Conservation (phyloP, 1,140 invertebrate genomes). For the Drosophila suzukii region DNA sequence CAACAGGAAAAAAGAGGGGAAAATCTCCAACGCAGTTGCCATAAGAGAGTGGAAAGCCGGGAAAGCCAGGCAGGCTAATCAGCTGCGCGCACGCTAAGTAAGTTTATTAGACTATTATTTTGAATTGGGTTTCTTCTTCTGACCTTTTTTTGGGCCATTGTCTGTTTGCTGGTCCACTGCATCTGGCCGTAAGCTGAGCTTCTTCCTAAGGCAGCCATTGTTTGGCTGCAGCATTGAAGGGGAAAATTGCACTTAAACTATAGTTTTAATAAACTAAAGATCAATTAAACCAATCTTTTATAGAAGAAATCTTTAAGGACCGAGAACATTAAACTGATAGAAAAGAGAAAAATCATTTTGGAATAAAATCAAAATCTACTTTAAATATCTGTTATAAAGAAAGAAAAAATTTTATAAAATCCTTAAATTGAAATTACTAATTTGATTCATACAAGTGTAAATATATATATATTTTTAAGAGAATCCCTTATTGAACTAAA, state of each 20-base stretch:
- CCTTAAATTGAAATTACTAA: too few relatives aligned
- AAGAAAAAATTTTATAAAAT: too few relatives aligned
- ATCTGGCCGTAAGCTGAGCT: slow-evolving; percentile 27
- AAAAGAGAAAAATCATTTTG: too few relatives aligned
- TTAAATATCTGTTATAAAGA: too few relatives aligned
- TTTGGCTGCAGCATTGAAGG: slow-evolving; percentile 29
- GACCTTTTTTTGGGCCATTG: slow-evolving; percentile 31
- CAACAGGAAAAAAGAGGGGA: not conserved
- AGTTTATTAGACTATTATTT: slow-evolving; percentile 82
- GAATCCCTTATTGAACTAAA: not conserved
- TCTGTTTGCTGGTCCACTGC: slow-evolving; percentile 48
- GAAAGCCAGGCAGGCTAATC: slow-evolving; percentile 51
- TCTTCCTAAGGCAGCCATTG: slow-evolving; percentile 27
- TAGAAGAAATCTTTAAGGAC: too few relatives aligned
- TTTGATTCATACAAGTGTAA: too few relatives aligned
- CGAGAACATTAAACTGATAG: too few relatives aligned
- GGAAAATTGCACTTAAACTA: slow-evolving; percentile 21
- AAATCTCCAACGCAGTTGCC: slow-evolving; percentile 14
- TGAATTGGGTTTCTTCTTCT: slow-evolving; percentile 59
- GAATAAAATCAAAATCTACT: too few relatives aligned
- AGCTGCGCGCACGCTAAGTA: slow-evolving; percentile 76
- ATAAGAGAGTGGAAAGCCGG: slow-evolving; percentile 21
- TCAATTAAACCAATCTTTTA: too few relatives aligned
- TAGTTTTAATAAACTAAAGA: too few relatives aligned
- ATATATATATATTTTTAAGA: too few relatives aligned